Conservation (phyloP, 1,140 invertebrate genomes). For the Sitophilus oryzae region DNA sequence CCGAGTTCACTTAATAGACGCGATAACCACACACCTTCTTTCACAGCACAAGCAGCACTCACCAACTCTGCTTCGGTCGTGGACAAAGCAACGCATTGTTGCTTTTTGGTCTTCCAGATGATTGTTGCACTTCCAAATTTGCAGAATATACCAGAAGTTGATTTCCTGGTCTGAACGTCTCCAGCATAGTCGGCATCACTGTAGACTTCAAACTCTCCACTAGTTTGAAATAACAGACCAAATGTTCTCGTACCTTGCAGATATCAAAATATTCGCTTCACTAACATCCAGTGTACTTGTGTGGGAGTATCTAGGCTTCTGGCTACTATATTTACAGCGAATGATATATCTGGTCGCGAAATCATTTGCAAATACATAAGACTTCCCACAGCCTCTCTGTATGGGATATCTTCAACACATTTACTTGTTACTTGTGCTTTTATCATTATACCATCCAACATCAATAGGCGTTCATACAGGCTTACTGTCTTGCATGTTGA, state of each 20-base stretch:
- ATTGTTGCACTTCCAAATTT: conserved; percentile 33
- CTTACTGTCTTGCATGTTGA: conserved; percentile 8
- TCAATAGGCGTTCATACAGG: conserved; percentile 37
- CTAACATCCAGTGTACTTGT: conserved; percentile 36
- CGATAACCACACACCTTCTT: conserved; percentile 36
- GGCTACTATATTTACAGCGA: too few species aligned
- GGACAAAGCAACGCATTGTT: conserved; percentile 36
- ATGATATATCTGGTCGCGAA: conserved; percentile 43
- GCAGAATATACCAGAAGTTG: conserved; percentile 35
- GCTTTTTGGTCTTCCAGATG: conserved; percentile 40
- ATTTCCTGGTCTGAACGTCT: conserved; percentile 34
- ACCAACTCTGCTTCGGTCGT: conserved; percentile 46
- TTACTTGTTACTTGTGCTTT: too few species aligned
- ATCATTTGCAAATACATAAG: conserved; percentile 40
- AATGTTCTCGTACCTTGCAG: too few species aligned
- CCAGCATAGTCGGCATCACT: conserved; percentile 42
- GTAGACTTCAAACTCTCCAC: too few species aligned
- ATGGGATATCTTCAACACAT: too few species aligned
- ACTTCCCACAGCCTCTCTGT: too few species aligned
- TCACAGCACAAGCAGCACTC: conserved; percentile 34
- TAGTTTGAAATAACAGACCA: too few species aligned
- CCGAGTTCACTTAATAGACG: conserved; percentile 34
- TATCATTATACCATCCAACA: conserved; percentile 40
- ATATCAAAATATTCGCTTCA: conserved; percentile 19
- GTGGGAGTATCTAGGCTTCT: conserved; percentile 39